Evolutionary conservation across 2,797 vertebrate species (phyloP), one percentile per base, ranked within the genome.

Genomic region (Myotis vivesi): DNA sequence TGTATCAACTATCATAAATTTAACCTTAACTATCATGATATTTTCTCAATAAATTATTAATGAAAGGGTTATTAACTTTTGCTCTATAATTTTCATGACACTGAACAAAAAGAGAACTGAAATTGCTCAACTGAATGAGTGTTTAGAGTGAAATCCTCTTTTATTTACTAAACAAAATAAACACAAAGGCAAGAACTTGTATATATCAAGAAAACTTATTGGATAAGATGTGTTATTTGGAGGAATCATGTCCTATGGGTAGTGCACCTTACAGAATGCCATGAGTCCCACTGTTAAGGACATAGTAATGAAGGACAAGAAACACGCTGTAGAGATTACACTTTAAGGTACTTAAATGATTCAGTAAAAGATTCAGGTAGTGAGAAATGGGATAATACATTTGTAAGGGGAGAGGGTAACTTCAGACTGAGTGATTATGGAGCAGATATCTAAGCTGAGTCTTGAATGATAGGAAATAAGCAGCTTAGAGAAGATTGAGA

Each of bases 221-320:
- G 49, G 53, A 4, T 33, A 41, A 22, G 2, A 3, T 3, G 15
- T 25, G 30, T 13, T 13, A 25, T 28, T 41, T 12, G 49, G 68
- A 28, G 82, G 20, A 73, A n/a, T 13, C 41, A 25, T 12, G 17
- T 22, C 30, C 36, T 15, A 2, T 57, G 1, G 4, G 8, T 1
- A 2, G 30, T 10, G 1, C 5, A 1, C 11, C 15, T 68, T 12
- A 4, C 28, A 30, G 72, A 16, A 44, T 4, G 72, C 41, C 64
- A 0, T 1, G 16, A 3, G 15, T 25, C 9, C 38, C 2, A 1
- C 3, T 36, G 28, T 13, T 33, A 15, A 2, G 36, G 80, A 5
- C 12, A 9, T 9, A 1, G 16, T 6, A 44, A 33, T n/a, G 28
- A 62, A 28, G 1, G 25, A 30, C 30, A 41, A 51, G 5, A 33